These are phyloP conservation scores for Mesoclemmys tuberculata DNA, from an alignment of 2,113 vertebrate species.

Conservation along the genomic window DNA sequence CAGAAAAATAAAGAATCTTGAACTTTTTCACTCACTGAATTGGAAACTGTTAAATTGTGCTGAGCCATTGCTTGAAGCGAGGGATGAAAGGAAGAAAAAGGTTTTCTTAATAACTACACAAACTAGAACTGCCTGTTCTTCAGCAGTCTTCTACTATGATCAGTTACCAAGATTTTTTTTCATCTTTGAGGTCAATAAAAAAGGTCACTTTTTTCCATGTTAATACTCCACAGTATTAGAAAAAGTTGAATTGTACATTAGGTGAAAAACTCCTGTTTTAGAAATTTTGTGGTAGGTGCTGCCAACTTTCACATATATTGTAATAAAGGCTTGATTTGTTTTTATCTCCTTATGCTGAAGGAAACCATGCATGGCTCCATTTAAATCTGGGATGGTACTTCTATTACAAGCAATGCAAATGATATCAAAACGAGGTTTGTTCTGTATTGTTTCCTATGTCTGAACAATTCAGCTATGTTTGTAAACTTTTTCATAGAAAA, in stretches of 20 bases:
- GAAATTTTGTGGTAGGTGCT: not conserved
- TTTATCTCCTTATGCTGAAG: not conserved
- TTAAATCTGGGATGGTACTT: not conserved
- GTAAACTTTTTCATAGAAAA: conserved; percentile 21
- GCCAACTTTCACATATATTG: accelerated
- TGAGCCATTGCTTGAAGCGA: conserved; percentile 13
- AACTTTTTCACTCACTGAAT: not conserved
- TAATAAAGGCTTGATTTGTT: not conserved
- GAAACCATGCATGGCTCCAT: not conserved
- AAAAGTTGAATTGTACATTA: not conserved
- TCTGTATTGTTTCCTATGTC: not conserved
- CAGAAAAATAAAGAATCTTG: not conserved
- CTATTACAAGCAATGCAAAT: not conserved
- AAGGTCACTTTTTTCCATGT: not conserved
- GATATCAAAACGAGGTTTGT: not conserved
- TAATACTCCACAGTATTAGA: not conserved
- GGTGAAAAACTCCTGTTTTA: not conserved
- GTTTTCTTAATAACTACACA: not conserved
- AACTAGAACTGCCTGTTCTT: not conserved
- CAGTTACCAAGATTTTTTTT: not conserved
- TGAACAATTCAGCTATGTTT: not conserved
- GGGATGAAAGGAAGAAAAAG: not conserved
- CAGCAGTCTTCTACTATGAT: not conserved
- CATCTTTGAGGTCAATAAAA: not conserved
- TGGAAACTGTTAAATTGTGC: conserved; percentile 2